These are phyloP conservation scores for Salvelinus sp. DNA, from an alignment of 2,113 vertebrate genomes.

Conservation along the genomic window DNA sequence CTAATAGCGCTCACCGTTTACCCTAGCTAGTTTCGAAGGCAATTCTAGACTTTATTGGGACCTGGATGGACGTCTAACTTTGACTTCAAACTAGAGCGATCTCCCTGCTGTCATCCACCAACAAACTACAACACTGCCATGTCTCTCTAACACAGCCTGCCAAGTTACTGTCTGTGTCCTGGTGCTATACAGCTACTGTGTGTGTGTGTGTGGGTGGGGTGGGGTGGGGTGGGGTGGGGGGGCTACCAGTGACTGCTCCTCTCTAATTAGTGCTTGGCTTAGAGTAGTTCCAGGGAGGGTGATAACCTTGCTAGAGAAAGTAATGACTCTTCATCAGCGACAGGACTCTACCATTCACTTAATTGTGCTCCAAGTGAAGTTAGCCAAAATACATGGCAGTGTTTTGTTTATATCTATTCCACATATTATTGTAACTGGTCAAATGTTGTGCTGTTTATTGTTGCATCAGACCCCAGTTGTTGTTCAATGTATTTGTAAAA, in stretches of 20 bases:
- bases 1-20: too few relatives aligned
- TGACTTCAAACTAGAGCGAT: too few relatives aligned
- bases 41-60: too few relatives aligned
- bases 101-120: neutral
- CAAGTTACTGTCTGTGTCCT: neutral
- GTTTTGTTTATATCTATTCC: constrained; percentile 29
- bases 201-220: neutral
- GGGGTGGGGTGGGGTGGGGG: neutral
- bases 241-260: constrained; percentile 23
- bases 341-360: constrained; percentile 18
- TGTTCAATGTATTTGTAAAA: too few relatives aligned
- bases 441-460: neutral
- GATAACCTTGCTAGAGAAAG: constrained; percentile 39
- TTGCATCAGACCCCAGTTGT: neutral
- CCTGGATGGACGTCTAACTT: too few relatives aligned
- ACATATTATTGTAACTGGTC: constrained; percentile 15
- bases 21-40: too few relatives aligned
- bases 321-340: constrained; percentile 47
- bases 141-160: neutral
- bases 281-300: constrained; percentile 18
- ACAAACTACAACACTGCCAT: neutral
- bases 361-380: neutral
- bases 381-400: constrained; percentile 38
- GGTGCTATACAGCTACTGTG: neutral
- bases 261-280: constrained; percentile 37